Evolutionary conservation across 2,113 vertebrate species (phyloP).

Genomic region (Edolisoma coerulescens): DNA sequence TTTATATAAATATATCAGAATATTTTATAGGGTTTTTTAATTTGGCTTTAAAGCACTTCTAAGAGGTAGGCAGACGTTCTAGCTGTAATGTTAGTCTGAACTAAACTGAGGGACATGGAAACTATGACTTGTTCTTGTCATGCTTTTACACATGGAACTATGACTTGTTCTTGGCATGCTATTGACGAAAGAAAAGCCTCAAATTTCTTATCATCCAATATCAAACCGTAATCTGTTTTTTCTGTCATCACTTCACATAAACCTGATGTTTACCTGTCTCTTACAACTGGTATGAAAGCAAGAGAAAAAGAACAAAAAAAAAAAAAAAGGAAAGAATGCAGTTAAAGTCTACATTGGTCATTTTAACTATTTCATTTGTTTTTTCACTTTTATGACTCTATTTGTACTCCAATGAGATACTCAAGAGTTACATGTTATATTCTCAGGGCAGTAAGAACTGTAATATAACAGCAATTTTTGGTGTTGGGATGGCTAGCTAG

Average conservation of each 20-base stretch:
- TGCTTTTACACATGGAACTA: not conserved
- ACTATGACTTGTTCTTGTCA: not conserved
- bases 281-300: not conserved
- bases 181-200: not conserved
- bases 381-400: not conserved
- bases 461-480: not conserved
- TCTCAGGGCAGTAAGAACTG: not conserved
- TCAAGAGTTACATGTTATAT: not conserved
- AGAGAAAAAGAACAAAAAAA: not conserved
- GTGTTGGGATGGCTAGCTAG: not conserved
- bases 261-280: not conserved
- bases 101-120: not conserved
- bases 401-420: not conserved
- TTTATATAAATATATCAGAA: not conserved
- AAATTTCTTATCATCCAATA: not conserved
- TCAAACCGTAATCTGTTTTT: not conserved
- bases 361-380: not conserved
- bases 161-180: not conserved
- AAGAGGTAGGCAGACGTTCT: not conserved
- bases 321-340: not conserved
- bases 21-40: not conserved
- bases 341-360: not conserved
- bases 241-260: not conserved
- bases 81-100: not conserved
- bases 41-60: not conserved